Evolutionary conservation across 1,140 invertebrate species (phyloP).

Genomic region (Panonychus citri): DNA sequence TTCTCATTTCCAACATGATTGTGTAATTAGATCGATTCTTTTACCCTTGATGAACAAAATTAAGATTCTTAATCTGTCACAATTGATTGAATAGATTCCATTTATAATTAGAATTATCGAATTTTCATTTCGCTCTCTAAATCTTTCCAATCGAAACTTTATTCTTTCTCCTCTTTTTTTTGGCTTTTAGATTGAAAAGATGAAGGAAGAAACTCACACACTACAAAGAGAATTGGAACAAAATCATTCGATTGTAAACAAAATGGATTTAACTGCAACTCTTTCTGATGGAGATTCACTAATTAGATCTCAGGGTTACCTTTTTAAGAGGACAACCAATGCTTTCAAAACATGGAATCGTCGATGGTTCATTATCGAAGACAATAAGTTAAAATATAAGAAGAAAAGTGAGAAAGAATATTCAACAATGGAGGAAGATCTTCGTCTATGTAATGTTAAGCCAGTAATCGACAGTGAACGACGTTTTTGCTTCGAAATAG

Average conservation of each 20-base stretch:
- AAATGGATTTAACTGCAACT: slow-evolving; percentile 27
- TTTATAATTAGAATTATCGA: no score
- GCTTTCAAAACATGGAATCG: slow-evolving; percentile 89
- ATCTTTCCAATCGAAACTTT: no score
- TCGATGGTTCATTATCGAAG: slow-evolving; percentile 35
- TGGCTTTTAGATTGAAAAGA: slow-evolving; percentile 34
- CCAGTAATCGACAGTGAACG: slow-evolving; percentile 61
- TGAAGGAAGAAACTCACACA: slow-evolving; percentile 29
- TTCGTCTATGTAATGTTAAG: slow-evolving; percentile 75
- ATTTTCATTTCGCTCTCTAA: not conserved
- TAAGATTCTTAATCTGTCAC: no score
- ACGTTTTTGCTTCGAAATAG: slow-evolving; percentile 83
- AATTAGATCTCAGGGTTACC: slow-evolving; percentile 60
- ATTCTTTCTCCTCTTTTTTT: not conserved
- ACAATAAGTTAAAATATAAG: slow-evolving; percentile 74
- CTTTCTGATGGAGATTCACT: slow-evolving; percentile 13
- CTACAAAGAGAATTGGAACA: slow-evolving; percentile 64
- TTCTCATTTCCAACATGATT: no score
- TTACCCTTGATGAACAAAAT: no score
- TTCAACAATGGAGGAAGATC: slow-evolving; percentile 86
- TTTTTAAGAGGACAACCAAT: slow-evolving; percentile 85
- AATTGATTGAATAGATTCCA: not conserved
- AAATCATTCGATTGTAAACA: slow-evolving; percentile 47
- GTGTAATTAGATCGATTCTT: no score
- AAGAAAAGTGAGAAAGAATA: slow-evolving; percentile 51